Base-by-base conservation (phyloP, 2,888 invertebrate species). In the Dioctria linearis region DNA sequence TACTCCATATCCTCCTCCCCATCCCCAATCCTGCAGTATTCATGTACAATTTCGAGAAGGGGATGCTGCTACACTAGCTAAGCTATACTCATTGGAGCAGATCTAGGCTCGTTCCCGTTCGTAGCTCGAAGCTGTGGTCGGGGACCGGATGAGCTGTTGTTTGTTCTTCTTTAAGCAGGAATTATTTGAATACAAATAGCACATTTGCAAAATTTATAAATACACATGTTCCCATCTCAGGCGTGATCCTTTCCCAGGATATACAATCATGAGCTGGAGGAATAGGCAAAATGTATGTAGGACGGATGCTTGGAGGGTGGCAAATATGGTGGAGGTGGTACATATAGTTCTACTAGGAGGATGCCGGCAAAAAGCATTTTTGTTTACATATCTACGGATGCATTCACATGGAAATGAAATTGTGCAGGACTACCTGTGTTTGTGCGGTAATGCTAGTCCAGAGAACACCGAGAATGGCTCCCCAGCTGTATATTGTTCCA, bases 151-250 rank as follows among this genome's bases (percentile, higher is more conserved):
- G 57, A 73, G 54, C 42, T 57, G 37, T 73, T 69, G 69, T 69
- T 73, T 73, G 73, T 73, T 73, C 54, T 54, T 57, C 73, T 73
- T 73, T 57, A 73, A 73, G 40, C 57, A 57, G 73, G 54, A 73
- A 73, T 54, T 73, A 73, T 73, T 57, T 57, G 73, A 73, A 73
- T 57, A 54, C 73, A 73, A 73, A 73, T 73, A 40, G 57, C 40
- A n/a, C 73, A 71, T 73, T 73, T 73, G 57, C 42, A 54, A 73
- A 73, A 73, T 73, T 73, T 73, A 73, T 73, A 73, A 57, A 73
- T 57, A 73, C 51, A 73, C 73, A 73, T 73, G 71, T 39, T 51
- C 9, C 71, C 54, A 54, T 71, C 49, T 71, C 71, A 51, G 54
- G 54, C 54, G 39, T 54, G 54, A 71, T 51, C 54, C 71, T 71